Evolutionary conservation across 2,113 vertebrate genomes (phyloP).

Genomic region (Corythornis madagascariensis): DNA sequence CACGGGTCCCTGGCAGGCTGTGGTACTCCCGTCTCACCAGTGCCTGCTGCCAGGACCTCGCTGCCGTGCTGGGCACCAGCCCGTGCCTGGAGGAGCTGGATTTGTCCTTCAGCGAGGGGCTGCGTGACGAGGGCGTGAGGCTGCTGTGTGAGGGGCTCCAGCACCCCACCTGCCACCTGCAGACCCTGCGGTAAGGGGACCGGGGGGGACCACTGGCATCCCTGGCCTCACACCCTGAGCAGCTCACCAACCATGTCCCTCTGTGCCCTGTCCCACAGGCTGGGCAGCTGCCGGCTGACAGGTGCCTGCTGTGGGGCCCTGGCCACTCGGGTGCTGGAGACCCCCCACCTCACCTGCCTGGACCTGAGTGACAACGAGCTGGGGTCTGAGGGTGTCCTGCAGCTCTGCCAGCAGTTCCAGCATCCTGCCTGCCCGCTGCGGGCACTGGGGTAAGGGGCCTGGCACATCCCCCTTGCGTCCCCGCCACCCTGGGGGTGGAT

Average conservation of each 20-base stretch:
- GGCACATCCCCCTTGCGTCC: accelerated
- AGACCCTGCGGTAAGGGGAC: neutral
- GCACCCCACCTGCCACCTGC: neutral
- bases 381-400: neutral
- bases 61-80: neutral
- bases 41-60: neutral
- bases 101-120: constrained; percentile 15
- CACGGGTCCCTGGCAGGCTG: neutral
- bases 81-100: neutral
- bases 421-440: neutral
- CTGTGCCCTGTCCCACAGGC: neutral
- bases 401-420: constrained; percentile 16
- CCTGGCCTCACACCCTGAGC: neutral
- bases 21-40: constrained; percentile 3
- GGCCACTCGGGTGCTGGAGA: accelerated
- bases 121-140: neutral
- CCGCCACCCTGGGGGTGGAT: accelerated
- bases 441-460: neutral
- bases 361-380: constrained; percentile 5
- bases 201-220: too few relatives aligned
- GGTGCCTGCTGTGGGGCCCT: neutral
- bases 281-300: constrained; percentile 8
- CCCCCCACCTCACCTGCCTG: neutral
- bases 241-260: accelerated
- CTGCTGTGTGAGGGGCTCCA: constrained; percentile 4